Evolutionary conservation across 2,113 vertebrate species (phyloP), one percentile per base, ranked within the genome.

Genomic region (Hippoglossus stenolepis): DNA sequence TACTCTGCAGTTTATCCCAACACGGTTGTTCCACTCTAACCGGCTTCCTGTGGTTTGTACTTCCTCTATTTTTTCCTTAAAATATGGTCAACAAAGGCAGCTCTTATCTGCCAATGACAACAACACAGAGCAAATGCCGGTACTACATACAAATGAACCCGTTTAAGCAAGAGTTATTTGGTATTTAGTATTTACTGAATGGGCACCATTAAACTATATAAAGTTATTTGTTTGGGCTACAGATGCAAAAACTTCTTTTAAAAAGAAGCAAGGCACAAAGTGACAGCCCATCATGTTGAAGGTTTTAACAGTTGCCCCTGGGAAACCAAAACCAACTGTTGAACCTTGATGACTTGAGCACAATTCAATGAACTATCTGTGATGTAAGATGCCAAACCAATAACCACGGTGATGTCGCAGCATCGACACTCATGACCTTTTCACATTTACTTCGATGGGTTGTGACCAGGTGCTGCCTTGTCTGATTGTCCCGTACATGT

Each of bases 31-130:
- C 59, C 73, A 79, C 54, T 76, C 70, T 24, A 72, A 74, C 67
- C 11, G 0, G 10, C 40, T 87, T 90, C 82, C 86, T 87, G 85
- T 49, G 35, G 58, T 75, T 77, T 53, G 4, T 47, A 24, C 77
- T 70, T 82, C 75, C 79, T 59, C n/a, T 14, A 20, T 63, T 58
- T 40, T 43, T 24, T 70, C 28, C 26, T 57, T 31, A 58, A 70
- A 77, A 21, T 49, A 53, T 58, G 13, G 13, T 74, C 9, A 80
- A 80, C 63, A 66, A 75, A 70, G 49, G 23, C 43, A 23, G n/a
- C 15, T 26, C 14, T 43, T 31, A 20, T 72, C 35, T 12, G 60
- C 31, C 31, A 31, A 2, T 68, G 31, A 80, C 56, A 56, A 72
- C 35, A 63, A 26, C 23, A n/a, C 7, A 31, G 13, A 20, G 11